A percentile compares a stretch with the other conserved stretches of the same genome.
phyloP scores from a whole-genome alignment of 2,888 invertebrate genomes.

The Caenorhabditis japonica region DNA sequence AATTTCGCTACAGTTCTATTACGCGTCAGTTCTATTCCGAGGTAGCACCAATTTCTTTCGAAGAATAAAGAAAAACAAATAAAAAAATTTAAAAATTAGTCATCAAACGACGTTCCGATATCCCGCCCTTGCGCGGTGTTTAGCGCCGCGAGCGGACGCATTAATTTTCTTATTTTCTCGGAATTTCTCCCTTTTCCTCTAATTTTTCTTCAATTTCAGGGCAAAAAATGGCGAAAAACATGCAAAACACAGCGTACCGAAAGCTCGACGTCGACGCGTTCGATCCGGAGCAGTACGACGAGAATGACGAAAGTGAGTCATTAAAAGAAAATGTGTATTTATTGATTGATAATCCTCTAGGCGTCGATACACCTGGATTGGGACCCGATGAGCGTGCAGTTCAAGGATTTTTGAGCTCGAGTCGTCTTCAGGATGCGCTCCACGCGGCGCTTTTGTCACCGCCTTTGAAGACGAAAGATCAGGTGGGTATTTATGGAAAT shows the following conservation, averaged over 20 bases:
- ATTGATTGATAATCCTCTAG: slow-evolving; percentile 13
- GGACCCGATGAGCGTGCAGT: slow-evolving; percentile 63
- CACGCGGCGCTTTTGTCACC: slow-evolving; percentile 67
- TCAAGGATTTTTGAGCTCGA: slow-evolving; percentile 52
- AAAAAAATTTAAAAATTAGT: too few species aligned
- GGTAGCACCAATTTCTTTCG: too few species aligned
- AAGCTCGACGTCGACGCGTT: slow-evolving; percentile 74
- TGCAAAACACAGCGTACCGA: slow-evolving; percentile 70
- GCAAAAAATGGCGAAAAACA: slow-evolving; percentile 70
- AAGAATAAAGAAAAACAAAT: too few species aligned
- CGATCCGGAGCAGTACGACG: slow-evolving; percentile 70
- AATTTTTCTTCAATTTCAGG: background rate
- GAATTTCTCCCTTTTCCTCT: background rate
- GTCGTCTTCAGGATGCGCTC: slow-evolving; percentile 69
- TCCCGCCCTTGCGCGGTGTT: too few species aligned
- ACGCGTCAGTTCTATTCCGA: too few species aligned
- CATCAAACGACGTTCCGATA: too few species aligned
- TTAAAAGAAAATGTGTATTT: slow-evolving; percentile 4
- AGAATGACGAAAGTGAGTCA: slow-evolving; percentile 66
- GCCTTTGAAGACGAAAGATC: slow-evolving; percentile 70
- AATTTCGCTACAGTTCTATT: too few species aligned
- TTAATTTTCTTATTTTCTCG: background rate
- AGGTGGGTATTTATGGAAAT: slow-evolving; percentile 52
- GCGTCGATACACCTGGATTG: slow-evolving; percentile 56
- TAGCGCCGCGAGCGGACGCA: too few species aligned